A percentile compares a stretch with the other conserved stretches of the same genome.
Conservation (phyloP, 2,113 vertebrate genomes). For the Ctenodactylus gundi region DNA sequence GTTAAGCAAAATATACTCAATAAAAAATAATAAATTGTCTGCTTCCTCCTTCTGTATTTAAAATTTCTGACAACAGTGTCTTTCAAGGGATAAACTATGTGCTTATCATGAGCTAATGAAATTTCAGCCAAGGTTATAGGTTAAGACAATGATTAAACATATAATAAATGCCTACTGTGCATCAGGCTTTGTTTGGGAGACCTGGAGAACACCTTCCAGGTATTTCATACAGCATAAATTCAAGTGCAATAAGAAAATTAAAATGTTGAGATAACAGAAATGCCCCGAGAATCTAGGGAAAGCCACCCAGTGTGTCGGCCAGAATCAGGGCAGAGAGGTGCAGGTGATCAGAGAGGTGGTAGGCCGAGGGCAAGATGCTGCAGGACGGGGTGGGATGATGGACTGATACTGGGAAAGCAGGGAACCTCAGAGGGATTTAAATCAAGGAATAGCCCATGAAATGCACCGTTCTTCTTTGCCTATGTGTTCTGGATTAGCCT, state of each 20-base stretch:
- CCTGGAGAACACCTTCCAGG: background rate
- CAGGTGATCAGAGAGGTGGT: background rate
- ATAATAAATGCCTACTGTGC: background rate
- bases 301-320: background rate
- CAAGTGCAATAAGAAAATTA: background rate
- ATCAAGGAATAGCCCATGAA: background rate
- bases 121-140: background rate
- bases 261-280: background rate
- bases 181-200: background rate
- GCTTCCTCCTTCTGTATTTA: background rate
- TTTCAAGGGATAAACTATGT: background rate
- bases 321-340: background rate
- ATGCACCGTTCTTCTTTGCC: no score
- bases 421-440: background rate
- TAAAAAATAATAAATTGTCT: background rate
- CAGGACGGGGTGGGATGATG: background rate
- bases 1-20: background rate
- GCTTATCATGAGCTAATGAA: background rate
- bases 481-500: background rate
- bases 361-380: background rate
- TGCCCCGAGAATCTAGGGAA: background rate
- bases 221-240: background rate
- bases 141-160: background rate
- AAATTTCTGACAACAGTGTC: background rate
- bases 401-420: background rate